phyloP scores from a whole-genome alignment of 2,888 invertebrate species.

The Drosophila yooni region DNA sequence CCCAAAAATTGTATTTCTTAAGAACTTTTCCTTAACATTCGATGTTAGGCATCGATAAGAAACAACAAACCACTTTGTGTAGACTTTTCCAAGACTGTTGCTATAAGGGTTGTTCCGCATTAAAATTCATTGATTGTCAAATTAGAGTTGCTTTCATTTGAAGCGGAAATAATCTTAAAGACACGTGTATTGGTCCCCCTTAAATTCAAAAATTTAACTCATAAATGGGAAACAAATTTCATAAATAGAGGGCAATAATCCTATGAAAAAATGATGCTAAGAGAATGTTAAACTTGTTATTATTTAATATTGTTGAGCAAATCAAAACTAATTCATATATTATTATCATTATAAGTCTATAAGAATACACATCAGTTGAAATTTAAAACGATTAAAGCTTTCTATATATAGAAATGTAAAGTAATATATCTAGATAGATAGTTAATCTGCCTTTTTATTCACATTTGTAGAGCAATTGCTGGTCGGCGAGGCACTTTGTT shows the following conservation, averaged over 20 bases:
- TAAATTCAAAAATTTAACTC: background rate
- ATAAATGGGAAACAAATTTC: slow-evolving; percentile 1
- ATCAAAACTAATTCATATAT: background rate
- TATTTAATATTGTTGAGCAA: background rate
- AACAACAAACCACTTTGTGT: background rate
- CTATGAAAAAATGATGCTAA: background rate
- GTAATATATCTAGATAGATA: background rate
- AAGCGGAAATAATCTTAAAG: slow-evolving; percentile 28
- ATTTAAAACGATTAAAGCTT: no score
- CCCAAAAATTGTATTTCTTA: background rate
- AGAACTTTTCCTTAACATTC: background rate
- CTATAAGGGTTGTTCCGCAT: slow-evolving; percentile 25
- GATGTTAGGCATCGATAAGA: background rate
- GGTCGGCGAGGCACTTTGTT: background rate
- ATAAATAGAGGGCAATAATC: background rate
- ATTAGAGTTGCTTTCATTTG: slow-evolving; percentile 39
- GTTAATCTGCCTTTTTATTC: background rate
- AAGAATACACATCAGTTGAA: background rate
- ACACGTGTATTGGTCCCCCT: slow-evolving; percentile 44
- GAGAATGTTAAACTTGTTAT: background rate
- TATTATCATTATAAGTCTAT: background rate
- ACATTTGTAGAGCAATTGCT: slow-evolving; percentile 5
- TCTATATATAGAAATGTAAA: background rate
- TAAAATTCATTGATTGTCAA: slow-evolving; percentile 35
- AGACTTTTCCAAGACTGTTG: background rate